phyloP scores from a whole-genome alignment of 2,888 invertebrate genomes.

The Dasysyrphus albostriatus region DNA sequence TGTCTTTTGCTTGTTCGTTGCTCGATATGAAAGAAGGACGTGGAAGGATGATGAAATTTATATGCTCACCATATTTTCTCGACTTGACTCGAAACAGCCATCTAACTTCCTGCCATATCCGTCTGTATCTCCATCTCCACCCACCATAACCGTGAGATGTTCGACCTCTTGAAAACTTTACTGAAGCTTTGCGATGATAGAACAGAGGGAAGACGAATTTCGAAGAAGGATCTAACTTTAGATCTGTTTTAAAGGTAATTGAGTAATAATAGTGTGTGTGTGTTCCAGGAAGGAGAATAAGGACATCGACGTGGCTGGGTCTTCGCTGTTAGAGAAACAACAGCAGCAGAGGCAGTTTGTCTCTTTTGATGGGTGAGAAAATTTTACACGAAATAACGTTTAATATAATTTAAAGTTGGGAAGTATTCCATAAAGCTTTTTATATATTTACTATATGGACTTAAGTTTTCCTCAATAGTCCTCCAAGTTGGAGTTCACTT shows the following conservation, averaged over 20 bases:
- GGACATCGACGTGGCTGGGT: background rate
- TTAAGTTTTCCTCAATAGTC: conserved; percentile 28
- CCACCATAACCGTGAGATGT: conserved; percentile 26
- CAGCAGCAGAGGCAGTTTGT: background rate
- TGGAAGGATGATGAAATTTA: conserved; percentile 65
- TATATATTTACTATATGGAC: no score
- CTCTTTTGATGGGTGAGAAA: conserved; percentile 63
- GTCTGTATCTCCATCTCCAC: background rate
- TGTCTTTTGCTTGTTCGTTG: conserved; percentile 1
- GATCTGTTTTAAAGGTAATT: conserved; percentile 76
- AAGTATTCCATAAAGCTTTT: conserved; percentile 55
- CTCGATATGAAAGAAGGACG: conserved; percentile 16
- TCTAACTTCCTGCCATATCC: conserved; percentile 10
- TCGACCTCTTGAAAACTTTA: conserved; percentile 55
- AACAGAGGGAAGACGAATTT: conserved; percentile 11
- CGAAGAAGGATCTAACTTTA: conserved; percentile 70
- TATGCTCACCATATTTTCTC: conserved; percentile 69
- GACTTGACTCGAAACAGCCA: conserved; percentile 16
- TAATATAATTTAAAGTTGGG: conserved; percentile 73
- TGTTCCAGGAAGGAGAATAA: conserved; percentile 14
- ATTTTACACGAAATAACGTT: conserved; percentile 70
- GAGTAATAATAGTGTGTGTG: conserved; percentile 72
- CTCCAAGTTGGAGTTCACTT: background rate
- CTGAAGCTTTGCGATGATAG: conserved; percentile 20
- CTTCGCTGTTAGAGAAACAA: background rate